Conservation (phyloP, 2,888 invertebrate species). For the Leistus spinibarbis region DNA sequence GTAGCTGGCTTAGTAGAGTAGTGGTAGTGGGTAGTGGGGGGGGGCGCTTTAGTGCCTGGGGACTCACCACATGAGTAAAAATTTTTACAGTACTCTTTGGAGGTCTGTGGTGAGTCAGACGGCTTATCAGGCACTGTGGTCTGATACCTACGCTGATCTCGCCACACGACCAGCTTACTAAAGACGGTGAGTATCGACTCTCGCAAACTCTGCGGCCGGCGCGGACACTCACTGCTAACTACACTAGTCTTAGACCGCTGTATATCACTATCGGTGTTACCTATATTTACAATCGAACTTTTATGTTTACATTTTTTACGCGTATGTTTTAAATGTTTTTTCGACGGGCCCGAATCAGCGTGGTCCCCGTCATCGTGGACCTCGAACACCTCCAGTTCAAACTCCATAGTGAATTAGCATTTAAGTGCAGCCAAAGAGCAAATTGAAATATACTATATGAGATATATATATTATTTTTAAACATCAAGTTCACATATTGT, state of each 20-base stretch:
- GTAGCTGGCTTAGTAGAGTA: no score
- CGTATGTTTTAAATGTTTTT: slow-evolving; percentile 54
- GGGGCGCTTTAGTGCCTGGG: no score
- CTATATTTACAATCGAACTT: slow-evolving; percentile 43
- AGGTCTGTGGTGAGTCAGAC: slow-evolving; percentile 53
- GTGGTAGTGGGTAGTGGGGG: no score
- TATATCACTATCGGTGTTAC: slow-evolving; percentile 50
- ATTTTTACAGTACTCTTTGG: slow-evolving; percentile 54
- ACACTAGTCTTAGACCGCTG: slow-evolving; percentile 53
- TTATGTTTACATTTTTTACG: slow-evolving; percentile 58
- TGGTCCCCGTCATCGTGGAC: slow-evolving; percentile 55
- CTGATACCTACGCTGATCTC: slow-evolving; percentile 58
- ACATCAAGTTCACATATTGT: slow-evolving; percentile 27
- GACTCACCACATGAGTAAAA: slow-evolving; percentile 56
- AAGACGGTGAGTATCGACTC: slow-evolving; percentile 70
- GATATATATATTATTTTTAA: not conserved
- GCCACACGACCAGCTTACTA: slow-evolving; percentile 66
- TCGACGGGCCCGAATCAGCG: slow-evolving; percentile 47
- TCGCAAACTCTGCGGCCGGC: slow-evolving; percentile 61
- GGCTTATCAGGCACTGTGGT: slow-evolving; percentile 52
- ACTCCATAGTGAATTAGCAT: slow-evolving; percentile 51
- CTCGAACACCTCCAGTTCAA: slow-evolving; percentile 62
- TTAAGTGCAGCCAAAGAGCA: not conserved
- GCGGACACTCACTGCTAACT: slow-evolving; percentile 51
- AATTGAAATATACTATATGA: not conserved